Evolutionary conservation across 1,140 invertebrate genomes (phyloP).

Genomic region (Drosophila bipectinata): DNA sequence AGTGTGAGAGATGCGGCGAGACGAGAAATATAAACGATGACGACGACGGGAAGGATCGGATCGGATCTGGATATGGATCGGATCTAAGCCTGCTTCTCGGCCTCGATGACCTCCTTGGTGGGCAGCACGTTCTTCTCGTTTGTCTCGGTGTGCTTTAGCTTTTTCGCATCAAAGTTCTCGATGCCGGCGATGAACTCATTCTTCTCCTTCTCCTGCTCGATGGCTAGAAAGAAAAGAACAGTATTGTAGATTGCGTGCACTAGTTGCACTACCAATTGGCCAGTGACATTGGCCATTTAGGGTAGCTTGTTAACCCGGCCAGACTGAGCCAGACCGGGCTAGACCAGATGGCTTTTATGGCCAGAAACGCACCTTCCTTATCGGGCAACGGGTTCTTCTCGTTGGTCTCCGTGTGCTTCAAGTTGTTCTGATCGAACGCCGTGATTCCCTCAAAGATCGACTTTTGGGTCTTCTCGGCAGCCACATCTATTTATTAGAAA

Average conservation of each 20-base stretch:
- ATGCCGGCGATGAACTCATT: slow-evolving; percentile 94
- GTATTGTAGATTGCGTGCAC: slow-evolving; percentile 14
- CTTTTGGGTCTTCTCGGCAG: slow-evolving; percentile 93
- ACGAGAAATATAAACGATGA: slow-evolving; percentile 13
- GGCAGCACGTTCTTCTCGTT: slow-evolving; percentile 95
- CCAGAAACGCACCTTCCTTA: slow-evolving; percentile 92
- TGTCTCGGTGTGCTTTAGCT: slow-evolving; percentile 95
- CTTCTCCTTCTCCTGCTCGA: slow-evolving; percentile 94
- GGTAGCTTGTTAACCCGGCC: slow-evolving; percentile 16
- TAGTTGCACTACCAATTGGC: slow-evolving; percentile 15
- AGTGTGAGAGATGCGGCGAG: slow-evolving; percentile 26
- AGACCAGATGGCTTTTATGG: slow-evolving; percentile 29
- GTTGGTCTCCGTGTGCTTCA: slow-evolving; percentile 96
- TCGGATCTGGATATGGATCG: slow-evolving; percentile 1
- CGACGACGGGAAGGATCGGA: slow-evolving; percentile 8
- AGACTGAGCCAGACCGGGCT: neutral
- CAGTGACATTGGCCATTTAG: slow-evolving; percentile 51
- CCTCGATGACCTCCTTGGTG: slow-evolving; percentile 91
- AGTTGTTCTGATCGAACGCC: slow-evolving; percentile 90
- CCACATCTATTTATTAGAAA: slow-evolving; percentile 88
- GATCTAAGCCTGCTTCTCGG: slow-evolving; percentile 88
- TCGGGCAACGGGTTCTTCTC: slow-evolving; percentile 97
- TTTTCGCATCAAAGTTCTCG: slow-evolving; percentile 93
- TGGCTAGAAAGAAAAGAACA: slow-evolving; percentile 86
- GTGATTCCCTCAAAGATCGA: slow-evolving; percentile 94